Conservation (phyloP, 2,888 invertebrate genomes). For the Catocala nupta region DNA sequence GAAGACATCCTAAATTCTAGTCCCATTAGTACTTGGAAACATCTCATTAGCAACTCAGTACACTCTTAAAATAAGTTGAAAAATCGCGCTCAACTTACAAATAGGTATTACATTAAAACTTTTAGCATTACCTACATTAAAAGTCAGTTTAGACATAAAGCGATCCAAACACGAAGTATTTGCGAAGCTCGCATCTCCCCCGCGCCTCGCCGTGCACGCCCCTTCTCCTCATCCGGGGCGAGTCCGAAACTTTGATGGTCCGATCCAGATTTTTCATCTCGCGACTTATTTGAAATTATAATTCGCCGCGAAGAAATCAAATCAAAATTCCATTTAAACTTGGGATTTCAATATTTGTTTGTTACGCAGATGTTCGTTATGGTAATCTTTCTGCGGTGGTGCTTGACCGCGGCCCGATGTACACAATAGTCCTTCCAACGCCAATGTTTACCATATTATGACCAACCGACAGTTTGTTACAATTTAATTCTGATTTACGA, state of each 20-base stretch:
- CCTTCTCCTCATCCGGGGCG: constrained; percentile 43
- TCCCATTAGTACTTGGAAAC: constrained; percentile 35
- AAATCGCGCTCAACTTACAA: constrained; percentile 57
- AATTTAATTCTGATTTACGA: constrained; percentile 27
- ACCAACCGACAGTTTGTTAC: constrained; percentile 8
- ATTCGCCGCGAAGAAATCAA: constrained; percentile 82
- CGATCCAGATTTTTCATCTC: constrained; percentile 85
- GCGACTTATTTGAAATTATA: constrained; percentile 85
- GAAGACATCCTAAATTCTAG: constrained; percentile 26
- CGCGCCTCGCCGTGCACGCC: constrained; percentile 13
- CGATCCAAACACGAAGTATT: constrained; percentile 70
- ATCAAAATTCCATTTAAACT: constrained; percentile 87
- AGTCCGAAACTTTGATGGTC: constrained; percentile 80
- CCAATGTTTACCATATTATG: background rate
- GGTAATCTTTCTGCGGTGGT: constrained; percentile 49
- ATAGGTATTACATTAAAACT: constrained; percentile 70
- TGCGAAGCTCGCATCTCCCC: constrained; percentile 46
- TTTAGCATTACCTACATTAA: constrained; percentile 73
- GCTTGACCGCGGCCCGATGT: constrained; percentile 39
- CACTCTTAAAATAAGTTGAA: constrained; percentile 47
- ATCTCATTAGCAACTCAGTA: constrained; percentile 46
- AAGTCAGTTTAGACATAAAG: constrained; percentile 78
- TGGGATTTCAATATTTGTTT: constrained; percentile 82
- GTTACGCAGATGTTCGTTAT: constrained; percentile 71
- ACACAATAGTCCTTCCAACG: background rate